Evolutionary conservation across 2,797 vertebrate genomes (phyloP).

Genomic region (Phyllotis vaccarum): DNA sequence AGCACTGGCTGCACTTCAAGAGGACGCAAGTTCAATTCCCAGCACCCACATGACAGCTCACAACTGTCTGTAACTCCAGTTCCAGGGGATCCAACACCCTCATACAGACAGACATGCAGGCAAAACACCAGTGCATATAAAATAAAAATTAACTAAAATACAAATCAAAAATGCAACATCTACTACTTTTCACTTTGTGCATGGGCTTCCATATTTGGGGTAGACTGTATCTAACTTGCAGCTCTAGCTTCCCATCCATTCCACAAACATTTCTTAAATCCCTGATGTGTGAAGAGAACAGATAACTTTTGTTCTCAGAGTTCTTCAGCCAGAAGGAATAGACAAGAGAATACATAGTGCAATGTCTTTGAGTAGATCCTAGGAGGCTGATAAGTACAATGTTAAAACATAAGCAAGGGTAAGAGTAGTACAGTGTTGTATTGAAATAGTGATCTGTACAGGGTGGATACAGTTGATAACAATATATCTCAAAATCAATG

Average conservation of each 20-base stretch:
- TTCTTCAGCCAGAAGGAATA: neutral
- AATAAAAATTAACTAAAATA: neutral
- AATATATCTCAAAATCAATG: neutral
- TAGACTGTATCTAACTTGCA: too few species aligned
- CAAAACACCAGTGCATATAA: neutral
- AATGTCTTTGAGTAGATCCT: neutral
- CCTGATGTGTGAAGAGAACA: neutral
- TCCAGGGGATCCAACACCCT: neutral
- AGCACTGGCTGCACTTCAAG: neutral
- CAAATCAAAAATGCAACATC: neutral
- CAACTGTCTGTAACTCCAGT: neutral
- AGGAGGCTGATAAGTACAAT: neutral
- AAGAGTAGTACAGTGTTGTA: neutral
- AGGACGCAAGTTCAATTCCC: neutral
- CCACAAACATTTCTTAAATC: constrained; percentile 75
- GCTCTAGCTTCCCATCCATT: neutral
- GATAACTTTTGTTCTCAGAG: neutral
- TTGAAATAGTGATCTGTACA: neutral
- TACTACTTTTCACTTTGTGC: constrained; percentile 1
- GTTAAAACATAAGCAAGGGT: neutral
- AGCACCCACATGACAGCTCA: neutral
- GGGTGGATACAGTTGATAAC: neutral
- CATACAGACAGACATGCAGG: neutral
- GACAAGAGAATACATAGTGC: constrained; percentile 6
- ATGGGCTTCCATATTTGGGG: neutral